Conservation (phyloP, 30 jellyfish, hydroid and myxozoan species). For the Chironex yamaguchii region DNA sequence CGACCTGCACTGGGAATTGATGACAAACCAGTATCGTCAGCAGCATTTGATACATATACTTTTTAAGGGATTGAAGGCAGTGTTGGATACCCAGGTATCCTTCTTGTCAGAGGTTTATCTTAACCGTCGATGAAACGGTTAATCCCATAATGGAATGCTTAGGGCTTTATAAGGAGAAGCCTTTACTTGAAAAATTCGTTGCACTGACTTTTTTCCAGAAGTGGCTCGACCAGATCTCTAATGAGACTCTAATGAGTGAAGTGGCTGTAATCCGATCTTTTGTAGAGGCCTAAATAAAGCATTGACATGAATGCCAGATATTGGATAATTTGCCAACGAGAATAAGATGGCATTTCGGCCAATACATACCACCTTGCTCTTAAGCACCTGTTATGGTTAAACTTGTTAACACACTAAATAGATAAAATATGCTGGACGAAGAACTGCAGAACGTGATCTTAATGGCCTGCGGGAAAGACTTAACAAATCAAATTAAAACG, state of each 20-base stretch:
- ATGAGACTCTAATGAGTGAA: conserved; percentile 15
- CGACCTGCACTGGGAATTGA: conserved; percentile 14
- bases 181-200: not conserved
- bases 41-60: not conserved
- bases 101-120: not conserved
- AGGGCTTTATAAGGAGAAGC: too few species aligned
- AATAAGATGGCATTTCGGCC: not conserved
- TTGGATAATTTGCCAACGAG: not conserved
- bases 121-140: conserved; percentile 17
- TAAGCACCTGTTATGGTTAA: not conserved
- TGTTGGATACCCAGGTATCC: conserved; percentile 33
- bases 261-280: conserved; percentile 3
- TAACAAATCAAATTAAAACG: conserved; percentile 3
- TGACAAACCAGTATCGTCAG: conserved; percentile 18
- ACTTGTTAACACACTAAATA: conserved; percentile 31
- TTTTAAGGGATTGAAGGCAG: conserved; percentile 14
- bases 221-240: conserved; percentile 15
- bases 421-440: conserved; percentile 40
- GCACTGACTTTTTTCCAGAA: conserved; percentile 6
- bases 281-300: not conserved
- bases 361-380: conserved; percentile 15
- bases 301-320: not conserved
- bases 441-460: conserved; percentile 7
- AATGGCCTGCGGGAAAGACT: conserved; percentile 37
- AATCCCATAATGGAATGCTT: too few species aligned